Evolutionary conservation across 2,113 vertebrate genomes (phyloP).

Genomic region (Scophthalmus maximus): DNA sequence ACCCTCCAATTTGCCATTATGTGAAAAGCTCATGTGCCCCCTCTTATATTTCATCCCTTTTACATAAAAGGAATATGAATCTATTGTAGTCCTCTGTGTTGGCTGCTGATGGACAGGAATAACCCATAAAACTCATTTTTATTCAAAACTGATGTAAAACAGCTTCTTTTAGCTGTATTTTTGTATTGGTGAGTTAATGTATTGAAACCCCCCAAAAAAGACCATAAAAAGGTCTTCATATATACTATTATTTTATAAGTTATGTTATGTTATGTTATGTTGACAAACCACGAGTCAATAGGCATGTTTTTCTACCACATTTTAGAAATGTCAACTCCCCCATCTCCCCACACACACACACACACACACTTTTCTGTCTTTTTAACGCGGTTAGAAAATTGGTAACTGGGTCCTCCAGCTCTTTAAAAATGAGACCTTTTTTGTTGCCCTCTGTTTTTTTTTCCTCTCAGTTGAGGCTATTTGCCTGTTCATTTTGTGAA

Average conservation of each 20-base stretch:
- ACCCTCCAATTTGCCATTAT: constrained; percentile 27
- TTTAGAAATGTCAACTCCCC: neutral
- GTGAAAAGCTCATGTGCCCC: constrained; percentile 21
- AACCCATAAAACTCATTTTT: neutral
- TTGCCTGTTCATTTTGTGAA: constrained; percentile 42
- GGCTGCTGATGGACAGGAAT: constrained; percentile 8
- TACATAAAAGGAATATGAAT: constrained; percentile 22
- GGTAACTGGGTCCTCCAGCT: constrained; percentile 4
- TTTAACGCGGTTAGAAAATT: constrained; percentile 1
- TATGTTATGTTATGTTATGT: neutral
- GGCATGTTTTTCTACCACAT: too few species aligned
- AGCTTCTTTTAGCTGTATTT: neutral
- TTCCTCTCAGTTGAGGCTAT: constrained; percentile 15
- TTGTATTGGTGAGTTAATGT: neutral
- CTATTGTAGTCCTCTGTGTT: neutral
- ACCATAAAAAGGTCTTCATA: too few species aligned
- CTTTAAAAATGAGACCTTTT: constrained; percentile 17
- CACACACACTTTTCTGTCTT: neutral
- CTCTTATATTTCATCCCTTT: constrained; percentile 9
- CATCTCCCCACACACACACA: neutral
- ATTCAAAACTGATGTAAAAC: neutral
- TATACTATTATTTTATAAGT: neutral
- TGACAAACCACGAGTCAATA: neutral
- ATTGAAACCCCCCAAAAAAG: too few species aligned
- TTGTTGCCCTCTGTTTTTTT: constrained; percentile 11